Conservation (phyloP, 2,113 vertebrate species). For the Chiloscyllium plagiosum region DNA sequence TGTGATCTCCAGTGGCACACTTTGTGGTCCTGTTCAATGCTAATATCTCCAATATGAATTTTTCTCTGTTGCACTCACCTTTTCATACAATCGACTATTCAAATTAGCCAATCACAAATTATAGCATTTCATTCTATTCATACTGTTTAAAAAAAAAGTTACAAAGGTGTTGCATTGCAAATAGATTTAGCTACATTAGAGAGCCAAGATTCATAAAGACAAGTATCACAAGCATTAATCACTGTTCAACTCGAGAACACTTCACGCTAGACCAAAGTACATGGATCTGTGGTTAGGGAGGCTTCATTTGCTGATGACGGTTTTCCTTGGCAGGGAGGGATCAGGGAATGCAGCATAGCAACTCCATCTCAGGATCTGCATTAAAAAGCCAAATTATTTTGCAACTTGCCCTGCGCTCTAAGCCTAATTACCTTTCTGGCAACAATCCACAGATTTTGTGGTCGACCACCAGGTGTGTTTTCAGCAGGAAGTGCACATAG, state of each 20-base stretch:
- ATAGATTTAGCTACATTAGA: neutral
- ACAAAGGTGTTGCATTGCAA: neutral
- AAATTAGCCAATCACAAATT: neutral
- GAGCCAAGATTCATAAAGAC: neutral
- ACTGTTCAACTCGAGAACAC: neutral
- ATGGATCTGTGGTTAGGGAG: no score
- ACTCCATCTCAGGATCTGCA: neutral
- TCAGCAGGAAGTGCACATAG: no score
- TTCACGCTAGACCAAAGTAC: neutral
- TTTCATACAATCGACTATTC: neutral
- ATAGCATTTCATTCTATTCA: neutral
- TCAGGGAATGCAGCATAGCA: neutral
- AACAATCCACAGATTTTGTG: no score
- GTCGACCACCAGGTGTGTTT: no score
- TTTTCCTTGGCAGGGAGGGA: neutral
- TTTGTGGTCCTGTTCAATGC: neutral
- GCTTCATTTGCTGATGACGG: neutral
- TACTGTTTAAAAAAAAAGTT: neutral
- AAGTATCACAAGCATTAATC: neutral
- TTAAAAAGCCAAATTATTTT: neutral
- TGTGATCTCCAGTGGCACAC: neutral
- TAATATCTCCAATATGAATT: neutral
- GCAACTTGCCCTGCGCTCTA: neutral
- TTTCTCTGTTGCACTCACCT: neutral
- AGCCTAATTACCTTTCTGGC: no score